These are phyloP conservation scores for Xenopus borealis DNA, from an alignment of 2,113 vertebrate species.

Conservation along the genomic window DNA sequence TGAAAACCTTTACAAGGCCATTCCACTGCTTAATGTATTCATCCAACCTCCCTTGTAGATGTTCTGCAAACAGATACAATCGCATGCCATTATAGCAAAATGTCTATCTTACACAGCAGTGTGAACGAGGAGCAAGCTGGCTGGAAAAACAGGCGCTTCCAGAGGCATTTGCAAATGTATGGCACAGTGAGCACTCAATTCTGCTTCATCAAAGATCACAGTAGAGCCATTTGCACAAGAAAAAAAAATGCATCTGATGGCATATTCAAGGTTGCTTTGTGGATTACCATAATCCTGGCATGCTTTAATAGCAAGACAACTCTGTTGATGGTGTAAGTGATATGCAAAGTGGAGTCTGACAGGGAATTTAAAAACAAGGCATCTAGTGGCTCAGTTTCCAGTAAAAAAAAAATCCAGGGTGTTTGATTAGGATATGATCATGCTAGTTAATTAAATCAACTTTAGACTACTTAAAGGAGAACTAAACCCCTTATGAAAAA, in stretches of 20 bases:
- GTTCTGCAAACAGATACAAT: conserved; percentile 62
- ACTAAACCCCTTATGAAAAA: no score
- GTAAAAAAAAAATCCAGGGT: neutral
- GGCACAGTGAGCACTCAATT: neutral
- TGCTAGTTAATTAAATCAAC: no score
- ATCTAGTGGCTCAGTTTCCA: neutral
- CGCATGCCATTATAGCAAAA: neutral
- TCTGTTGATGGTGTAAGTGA: conserved; percentile 19
- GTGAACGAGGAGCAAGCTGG: no score
- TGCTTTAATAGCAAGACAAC: conserved; percentile 17
- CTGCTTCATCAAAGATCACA: neutral
- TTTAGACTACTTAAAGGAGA: no score
- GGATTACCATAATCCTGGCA: conserved; percentile 31
- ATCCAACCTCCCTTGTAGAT: conserved; percentile 89
- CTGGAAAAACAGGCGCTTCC: neutral
- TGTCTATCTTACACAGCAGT: no score
- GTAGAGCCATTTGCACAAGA: neutral
- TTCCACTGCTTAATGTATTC: conserved; percentile 95
- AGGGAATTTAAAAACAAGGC: neutral
- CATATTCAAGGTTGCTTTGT: conserved; percentile 8
- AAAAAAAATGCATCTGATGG: conserved; percentile 18
- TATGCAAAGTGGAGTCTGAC: conserved; percentile 5
- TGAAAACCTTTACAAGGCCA: conserved; percentile 90
- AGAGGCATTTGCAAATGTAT: neutral
- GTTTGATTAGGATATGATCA: neutral